Base-by-base conservation (phyloP, 2,888 invertebrate genomes). In the Ferdinandea cuprea region DNA sequence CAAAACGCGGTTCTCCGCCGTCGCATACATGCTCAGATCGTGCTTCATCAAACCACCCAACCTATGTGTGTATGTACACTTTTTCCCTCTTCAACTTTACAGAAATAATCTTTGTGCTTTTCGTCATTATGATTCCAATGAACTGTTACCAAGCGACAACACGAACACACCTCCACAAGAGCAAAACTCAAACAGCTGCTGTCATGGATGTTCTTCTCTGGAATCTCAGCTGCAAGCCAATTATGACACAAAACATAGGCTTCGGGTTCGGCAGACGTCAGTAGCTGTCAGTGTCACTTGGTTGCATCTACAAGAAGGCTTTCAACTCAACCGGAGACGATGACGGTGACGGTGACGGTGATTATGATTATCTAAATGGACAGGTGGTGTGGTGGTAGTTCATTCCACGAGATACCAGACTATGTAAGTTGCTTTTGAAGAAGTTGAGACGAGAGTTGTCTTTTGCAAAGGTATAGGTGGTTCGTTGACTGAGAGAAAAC, bases 401-500 rank as follows among this genome's bases (percentile, higher is more conserved):
- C 74, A 63, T 48, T 25, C 17, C 35, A 21, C 19, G 42, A 54
- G 35, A 50, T 56, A 50, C 28, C 42, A 30, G 15, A 13, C 54
- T 9, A 8, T 19, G 63, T 71, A 61, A 81, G 65, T 69, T 28
- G 46, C 56, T 76, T 63, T 80, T 80, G 48, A 80, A 80, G 80
- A 76, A 56, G 61, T 35, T 65, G 32, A 35, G n/a, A n/a, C n/a
- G n/a, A n/a, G n/a, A n/a, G 8, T 54, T 25, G 63, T 52, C 28
- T 42, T 58, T 59, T 32, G 46, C 44, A 21, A 19, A 11, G 15
- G 58, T 58, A 74, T 77, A 72, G 77, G 54, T 76, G 77, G 71
- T 77, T 54, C 48, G 54, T 59, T 35, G 66, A n/a, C 59, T 52
- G 65, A 77, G 77, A 71, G 81, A 72, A 81, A 72, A 77, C 59